These are phyloP conservation scores for Rhamphomyia laevipes DNA, from an alignment of 2,888 invertebrate genomes.

Conservation along the genomic window DNA sequence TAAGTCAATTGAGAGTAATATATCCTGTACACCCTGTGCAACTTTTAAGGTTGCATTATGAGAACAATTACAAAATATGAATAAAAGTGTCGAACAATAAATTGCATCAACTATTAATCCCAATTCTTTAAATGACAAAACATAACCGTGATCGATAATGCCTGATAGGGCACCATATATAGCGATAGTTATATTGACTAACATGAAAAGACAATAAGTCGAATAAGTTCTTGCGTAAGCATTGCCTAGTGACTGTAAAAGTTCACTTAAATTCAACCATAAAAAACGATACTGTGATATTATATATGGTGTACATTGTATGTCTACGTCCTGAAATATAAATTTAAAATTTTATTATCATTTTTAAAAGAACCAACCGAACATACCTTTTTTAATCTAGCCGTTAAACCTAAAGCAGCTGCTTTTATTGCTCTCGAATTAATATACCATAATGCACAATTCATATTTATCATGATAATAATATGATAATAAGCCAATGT, in stretches of 20 bases:
- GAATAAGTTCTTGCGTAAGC: slow-evolving; percentile 58
- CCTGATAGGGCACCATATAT: slow-evolving; percentile 54
- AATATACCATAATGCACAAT: slow-evolving; percentile 58
- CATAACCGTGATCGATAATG: slow-evolving; percentile 52
- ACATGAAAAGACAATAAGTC: slow-evolving; percentile 54
- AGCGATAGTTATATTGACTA: slow-evolving; percentile 52
- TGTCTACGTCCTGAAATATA: slow-evolving; percentile 43
- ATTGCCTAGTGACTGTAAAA: slow-evolving; percentile 51
- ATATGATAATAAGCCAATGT: slow-evolving; percentile 47
- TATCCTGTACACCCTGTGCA: slow-evolving; percentile 49
- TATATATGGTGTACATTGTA: slow-evolving; percentile 43
- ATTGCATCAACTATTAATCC: slow-evolving; percentile 49
- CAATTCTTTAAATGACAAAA: slow-evolving; percentile 52
- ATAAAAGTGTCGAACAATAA: slow-evolving; percentile 48
- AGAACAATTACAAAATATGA: slow-evolving; percentile 54
- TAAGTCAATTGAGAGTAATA: slow-evolving; percentile 46
- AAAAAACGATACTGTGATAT: slow-evolving; percentile 49
- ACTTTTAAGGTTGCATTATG: slow-evolving; percentile 51
- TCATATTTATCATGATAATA: slow-evolving; percentile 61
- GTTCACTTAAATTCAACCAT: slow-evolving; percentile 53
- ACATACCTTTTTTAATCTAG: slow-evolving; percentile 41
- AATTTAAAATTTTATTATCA: neutral
- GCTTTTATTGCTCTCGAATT: slow-evolving; percentile 55
- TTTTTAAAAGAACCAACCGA: too few relatives aligned
- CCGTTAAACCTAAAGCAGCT: slow-evolving; percentile 45